Percentiles rank a stretch among this genome's conserved stretches.
Evolutionary conservation across 2,888 invertebrate genomes (phyloP).

Genomic region (Melanostoma mellinum): DNA sequence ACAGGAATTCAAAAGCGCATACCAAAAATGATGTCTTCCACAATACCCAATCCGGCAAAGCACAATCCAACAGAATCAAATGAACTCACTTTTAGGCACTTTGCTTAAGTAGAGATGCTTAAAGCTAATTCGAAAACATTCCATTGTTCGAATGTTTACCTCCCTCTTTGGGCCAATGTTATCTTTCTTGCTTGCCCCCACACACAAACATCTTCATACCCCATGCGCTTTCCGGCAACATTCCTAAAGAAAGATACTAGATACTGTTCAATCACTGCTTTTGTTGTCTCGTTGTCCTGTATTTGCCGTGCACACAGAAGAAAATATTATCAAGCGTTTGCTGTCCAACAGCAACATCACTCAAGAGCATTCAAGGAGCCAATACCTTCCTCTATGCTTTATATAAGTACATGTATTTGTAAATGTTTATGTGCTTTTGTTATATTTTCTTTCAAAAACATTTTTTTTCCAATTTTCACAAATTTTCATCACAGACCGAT

Average conservation of each 20-base stretch:
- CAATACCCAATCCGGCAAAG: not conserved
- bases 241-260: conserved; percentile 35
- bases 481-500: conserved; percentile 47
- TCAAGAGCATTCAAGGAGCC: conserved; percentile 64
- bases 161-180: conserved; percentile 34
- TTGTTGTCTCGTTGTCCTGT: conserved; percentile 54
- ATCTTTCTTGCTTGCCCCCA: conserved; percentile 24
- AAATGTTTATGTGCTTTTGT: conserved; percentile 10
- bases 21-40: conserved; percentile 8
- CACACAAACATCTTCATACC: not conserved
- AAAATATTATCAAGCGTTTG: conserved; percentile 41
- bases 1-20: conserved; percentile 42
- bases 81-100: conserved; percentile 63
- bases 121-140: conserved; percentile 68
- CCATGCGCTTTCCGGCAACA: conserved; percentile 40
- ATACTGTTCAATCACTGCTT: conserved; percentile 67
- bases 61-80: conserved; percentile 45
- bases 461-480: conserved; percentile 16
- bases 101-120: conserved; percentile 52
- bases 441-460: conserved; percentile 16
- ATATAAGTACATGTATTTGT: conserved; percentile 1
- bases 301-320: conserved; percentile 32
- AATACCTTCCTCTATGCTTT: conserved; percentile 50
- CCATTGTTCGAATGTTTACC: conserved; percentile 68
- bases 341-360: conserved; percentile 55